Conservation (phyloP, 2,797 vertebrate genomes). For the Pseudochaenichthys georgianus region DNA sequence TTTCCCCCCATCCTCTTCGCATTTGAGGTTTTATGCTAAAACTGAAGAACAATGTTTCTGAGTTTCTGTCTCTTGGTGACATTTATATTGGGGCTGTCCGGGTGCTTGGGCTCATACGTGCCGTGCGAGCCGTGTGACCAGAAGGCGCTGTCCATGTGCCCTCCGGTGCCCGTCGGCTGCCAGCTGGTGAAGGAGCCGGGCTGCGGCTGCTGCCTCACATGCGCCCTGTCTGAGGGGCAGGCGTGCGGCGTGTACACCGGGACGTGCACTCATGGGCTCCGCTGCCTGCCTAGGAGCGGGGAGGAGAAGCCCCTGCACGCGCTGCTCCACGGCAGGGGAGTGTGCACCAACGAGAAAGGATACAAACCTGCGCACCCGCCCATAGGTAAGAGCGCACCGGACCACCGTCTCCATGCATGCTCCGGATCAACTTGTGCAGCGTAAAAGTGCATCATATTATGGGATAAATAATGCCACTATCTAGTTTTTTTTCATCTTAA, state of each 20-base stretch:
- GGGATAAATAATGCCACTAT: not conserved
- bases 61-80: constrained; percentile 88
- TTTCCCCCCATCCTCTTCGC: constrained; percentile 53
- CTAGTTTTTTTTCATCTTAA: too few species aligned
- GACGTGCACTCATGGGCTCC: constrained; percentile 93
- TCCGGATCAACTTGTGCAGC: not conserved
- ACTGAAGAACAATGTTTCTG: constrained; percentile 76
- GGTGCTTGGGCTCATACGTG: constrained; percentile 91
- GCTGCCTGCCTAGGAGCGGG: constrained; percentile 94
- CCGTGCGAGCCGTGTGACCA: constrained; percentile 97
- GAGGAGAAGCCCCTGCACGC: constrained; percentile 98
- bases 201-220: constrained; percentile 98
- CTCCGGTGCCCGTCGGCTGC: constrained; percentile 93
- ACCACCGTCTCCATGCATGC: constrained; percentile 27
- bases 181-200: constrained; percentile 98
- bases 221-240: constrained; percentile 94
- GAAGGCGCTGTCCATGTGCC: constrained; percentile 96
- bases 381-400: constrained; percentile 79
- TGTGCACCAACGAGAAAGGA: constrained; percentile 97
- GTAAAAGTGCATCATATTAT: too few species aligned
- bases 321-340: constrained; percentile 94
- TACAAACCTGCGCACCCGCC: constrained; percentile 89
- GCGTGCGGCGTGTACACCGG: constrained; percentile 98
- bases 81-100: constrained; percentile 88
- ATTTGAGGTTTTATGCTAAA: constrained; percentile 56